Base-by-base conservation (phyloP, 2,797 vertebrate species). In the Anguilla anguilla region DNA sequence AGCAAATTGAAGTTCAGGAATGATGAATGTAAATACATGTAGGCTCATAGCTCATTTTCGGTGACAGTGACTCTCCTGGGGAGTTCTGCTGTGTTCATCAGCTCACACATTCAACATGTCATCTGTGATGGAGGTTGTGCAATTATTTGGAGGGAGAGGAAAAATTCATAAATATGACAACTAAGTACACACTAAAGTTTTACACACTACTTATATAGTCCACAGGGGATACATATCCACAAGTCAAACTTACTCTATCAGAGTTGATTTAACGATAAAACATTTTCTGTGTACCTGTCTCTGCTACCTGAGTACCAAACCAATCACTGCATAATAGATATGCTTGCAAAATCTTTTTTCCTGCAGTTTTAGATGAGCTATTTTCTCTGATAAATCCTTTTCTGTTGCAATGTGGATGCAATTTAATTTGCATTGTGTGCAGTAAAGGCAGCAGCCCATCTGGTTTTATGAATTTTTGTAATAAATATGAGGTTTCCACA, bases 401-500 rank as follows among this genome's bases (percentile, higher is more conserved):
- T 64, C 61, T 22, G 11, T 74, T 74, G 28, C 69, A 74, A 74
- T 74, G 69, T 35, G 31, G 31, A 74, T 74, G 69, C 31, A 74
- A 31, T 74, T 74, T 74, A 74, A 74, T 74, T 74, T 3, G 69
- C 31, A 11, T 74, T 74, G 15, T 74, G 17, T 57, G 15, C 55
- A 57, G 15, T 13, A 74, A 4, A 15, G 11, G 31, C 69, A 74
- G 31, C n/a, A 74, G 11, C 35, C 31, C 11, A 74, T 67, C 64
- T 67, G 64, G 64, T 15, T 67, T 53, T 67, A 67, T 67, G 25
- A n/a, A 6, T 67, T 67, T 67, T 67, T 28, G 64, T n/a, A 28
- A 67, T 67, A 67, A 28, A 67, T 67, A 67, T 67, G 64, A 67
- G 7, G n/a, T 67, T 67, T 67, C 64, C n/a, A 67, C 64, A 67